These are phyloP conservation scores for Asobara japonica DNA, from an alignment of 1,140 invertebrate genomes.

Conservation along the genomic window DNA sequence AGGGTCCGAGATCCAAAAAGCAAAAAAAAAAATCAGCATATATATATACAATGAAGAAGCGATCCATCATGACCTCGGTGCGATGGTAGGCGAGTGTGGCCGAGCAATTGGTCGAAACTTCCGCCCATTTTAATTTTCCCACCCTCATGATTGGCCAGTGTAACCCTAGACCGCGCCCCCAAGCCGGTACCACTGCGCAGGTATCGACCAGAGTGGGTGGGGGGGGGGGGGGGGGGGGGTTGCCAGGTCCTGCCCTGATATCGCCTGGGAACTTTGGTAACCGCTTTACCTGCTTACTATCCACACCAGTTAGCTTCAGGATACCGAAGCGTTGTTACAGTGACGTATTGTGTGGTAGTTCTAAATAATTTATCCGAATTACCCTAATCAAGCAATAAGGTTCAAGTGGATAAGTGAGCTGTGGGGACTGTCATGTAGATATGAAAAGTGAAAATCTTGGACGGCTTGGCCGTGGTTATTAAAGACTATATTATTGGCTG, in stretches of 20 bases:
- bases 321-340: background rate
- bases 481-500: too few species aligned
- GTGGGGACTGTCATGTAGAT: too few species aligned
- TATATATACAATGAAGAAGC: slow-evolving; percentile 12
- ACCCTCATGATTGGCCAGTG: too few species aligned
- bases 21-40: slow-evolving; percentile 51
- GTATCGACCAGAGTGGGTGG: background rate
- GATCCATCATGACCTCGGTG: slow-evolving; percentile 5
- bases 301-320: background rate
- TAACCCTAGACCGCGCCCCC: too few species aligned
- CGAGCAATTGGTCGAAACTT: background rate
- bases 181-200: slow-evolving; percentile 12
- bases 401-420: background rate
- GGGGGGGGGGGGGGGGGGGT: background rate
- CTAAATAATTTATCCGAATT: background rate
- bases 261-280: slow-evolving; percentile 1
- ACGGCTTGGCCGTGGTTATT: too few species aligned
- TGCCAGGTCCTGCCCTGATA: background rate
- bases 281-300: background rate
- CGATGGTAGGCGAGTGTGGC: background rate
- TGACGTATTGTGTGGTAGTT: background rate
- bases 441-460: too few species aligned
- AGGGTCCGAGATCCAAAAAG: slow-evolving; percentile 62
- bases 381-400: background rate
- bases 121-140: background rate